Conservation (phyloP, 2,888 invertebrate genomes). For the Matsumyia berberina region DNA sequence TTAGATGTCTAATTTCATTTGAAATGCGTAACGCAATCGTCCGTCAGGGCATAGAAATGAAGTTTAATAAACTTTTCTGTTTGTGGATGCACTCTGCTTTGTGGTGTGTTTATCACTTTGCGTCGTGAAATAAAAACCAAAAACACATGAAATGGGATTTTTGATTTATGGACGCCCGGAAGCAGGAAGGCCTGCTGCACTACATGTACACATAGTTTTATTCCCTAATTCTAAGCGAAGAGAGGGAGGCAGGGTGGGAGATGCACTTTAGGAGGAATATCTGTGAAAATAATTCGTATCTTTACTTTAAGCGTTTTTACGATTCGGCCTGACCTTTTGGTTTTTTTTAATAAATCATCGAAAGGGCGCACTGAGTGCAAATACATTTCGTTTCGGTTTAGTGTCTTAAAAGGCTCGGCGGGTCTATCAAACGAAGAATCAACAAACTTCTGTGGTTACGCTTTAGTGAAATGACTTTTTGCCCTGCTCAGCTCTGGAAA, state of each 20-base stretch:
- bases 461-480: not conserved
- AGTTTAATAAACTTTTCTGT: conserved; percentile 52
- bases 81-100: conserved; percentile 44
- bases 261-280: conserved; percentile 3
- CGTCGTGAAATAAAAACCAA: conserved; percentile 12
- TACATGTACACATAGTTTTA: not conserved
- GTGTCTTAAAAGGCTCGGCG: not conserved
- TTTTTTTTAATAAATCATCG: conserved; percentile 42
- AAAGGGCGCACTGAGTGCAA: conserved; percentile 22
- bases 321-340: conserved; percentile 33
- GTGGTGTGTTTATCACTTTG: conserved; percentile 29
- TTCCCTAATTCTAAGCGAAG: conserved; percentile 1
- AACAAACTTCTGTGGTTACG: conserved; percentile 14
- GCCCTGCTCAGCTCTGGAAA: not conserved
- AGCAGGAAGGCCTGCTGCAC: conserved; percentile 29
- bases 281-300: conserved; percentile 1
- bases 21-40: conserved; percentile 66
- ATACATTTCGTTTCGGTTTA: conserved; percentile 16
- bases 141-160: conserved; percentile 3
- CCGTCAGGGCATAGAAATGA: conserved; percentile 11
- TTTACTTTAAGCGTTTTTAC: not conserved
- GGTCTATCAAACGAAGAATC: not conserved
- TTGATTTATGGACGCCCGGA: conserved; percentile 59
- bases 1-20: conserved; percentile 50
- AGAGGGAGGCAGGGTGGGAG: not conserved